These are phyloP conservation scores for Stictocephala bisonia DNA, from an alignment of 2,888 invertebrate genomes.

Conservation along the genomic window DNA sequence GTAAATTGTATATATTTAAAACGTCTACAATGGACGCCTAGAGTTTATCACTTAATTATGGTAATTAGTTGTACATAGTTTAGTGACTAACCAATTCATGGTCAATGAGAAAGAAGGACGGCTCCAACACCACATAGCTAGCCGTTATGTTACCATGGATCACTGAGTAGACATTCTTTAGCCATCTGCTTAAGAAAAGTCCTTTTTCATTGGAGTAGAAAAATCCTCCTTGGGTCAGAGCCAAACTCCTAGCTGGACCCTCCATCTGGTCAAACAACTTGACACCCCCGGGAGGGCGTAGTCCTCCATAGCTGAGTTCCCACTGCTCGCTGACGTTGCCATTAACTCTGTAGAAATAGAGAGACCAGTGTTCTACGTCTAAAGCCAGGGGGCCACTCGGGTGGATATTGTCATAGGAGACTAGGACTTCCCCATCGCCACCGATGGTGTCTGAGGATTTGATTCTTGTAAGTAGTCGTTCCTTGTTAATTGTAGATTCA, in stretches of 20 bases:
- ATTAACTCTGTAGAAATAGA: constrained; percentile 2
- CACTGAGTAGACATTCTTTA: not conserved
- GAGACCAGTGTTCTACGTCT: not conserved
- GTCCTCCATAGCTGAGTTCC: not conserved
- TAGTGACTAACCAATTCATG: no score
- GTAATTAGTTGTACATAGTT: no score
- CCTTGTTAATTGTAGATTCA: not conserved
- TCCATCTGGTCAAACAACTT: not conserved
- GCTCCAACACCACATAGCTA: no score
- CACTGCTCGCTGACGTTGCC: constrained; percentile 6
- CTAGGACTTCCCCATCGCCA: no score
- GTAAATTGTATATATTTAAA: no score
- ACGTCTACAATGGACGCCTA: no score
- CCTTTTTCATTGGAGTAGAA: not conserved
- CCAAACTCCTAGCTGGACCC: not conserved
- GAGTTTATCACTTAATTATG: no score
- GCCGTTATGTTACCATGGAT: constrained; percentile 19
- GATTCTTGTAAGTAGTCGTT: no score
- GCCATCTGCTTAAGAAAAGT: not conserved
- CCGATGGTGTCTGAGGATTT: no score
- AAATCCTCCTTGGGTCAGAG: not conserved
- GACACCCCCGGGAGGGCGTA: not conserved
- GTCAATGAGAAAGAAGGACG: no score
- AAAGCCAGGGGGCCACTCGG: not conserved
- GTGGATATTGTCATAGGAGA: not conserved